Evolutionary conservation across 2,797 vertebrate species (phyloP).

Genomic region (Falco columbarius): DNA sequence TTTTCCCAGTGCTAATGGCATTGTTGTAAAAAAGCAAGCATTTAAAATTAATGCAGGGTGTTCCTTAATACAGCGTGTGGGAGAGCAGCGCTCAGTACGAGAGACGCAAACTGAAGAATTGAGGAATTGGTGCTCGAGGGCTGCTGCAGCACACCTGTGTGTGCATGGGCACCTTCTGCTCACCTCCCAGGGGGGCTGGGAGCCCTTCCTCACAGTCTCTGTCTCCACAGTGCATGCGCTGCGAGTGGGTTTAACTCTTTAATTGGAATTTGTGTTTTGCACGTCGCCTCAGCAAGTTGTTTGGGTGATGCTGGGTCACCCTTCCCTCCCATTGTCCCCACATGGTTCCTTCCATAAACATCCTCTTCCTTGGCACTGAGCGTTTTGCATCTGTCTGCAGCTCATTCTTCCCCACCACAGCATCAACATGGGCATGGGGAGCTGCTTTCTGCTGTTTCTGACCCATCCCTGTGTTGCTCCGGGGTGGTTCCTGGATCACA

Average conservation of each 20-base stretch:
- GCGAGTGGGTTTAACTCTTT: neutral
- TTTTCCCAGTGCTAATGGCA: neutral
- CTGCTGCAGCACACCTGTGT: accelerated
- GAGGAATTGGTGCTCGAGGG: too few species aligned
- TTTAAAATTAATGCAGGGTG: neutral
- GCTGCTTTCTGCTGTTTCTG: neutral
- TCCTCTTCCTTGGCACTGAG: accelerated
- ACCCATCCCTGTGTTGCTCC: neutral
- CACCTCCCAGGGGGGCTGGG: too few species aligned
- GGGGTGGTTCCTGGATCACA: neutral
- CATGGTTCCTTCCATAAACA: neutral
- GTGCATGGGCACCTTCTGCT: neutral
- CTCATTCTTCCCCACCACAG: accelerated
- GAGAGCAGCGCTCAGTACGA: accelerated
- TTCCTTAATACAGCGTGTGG: neutral
- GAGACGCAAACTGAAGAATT: neutral
- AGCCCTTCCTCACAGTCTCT: neutral
- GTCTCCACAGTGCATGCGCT: accelerated
- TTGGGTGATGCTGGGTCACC: neutral
- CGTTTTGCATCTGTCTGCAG: neutral
- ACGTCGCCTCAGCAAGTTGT: too few species aligned
- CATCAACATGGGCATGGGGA: neutral
- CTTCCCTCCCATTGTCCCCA: neutral
- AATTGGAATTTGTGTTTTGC: neutral
- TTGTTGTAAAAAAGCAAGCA: neutral